These are phyloP conservation scores for Podotricha telesiphe DNA, from an alignment of 2,888 invertebrate genomes.

Conservation along the genomic window DNA sequence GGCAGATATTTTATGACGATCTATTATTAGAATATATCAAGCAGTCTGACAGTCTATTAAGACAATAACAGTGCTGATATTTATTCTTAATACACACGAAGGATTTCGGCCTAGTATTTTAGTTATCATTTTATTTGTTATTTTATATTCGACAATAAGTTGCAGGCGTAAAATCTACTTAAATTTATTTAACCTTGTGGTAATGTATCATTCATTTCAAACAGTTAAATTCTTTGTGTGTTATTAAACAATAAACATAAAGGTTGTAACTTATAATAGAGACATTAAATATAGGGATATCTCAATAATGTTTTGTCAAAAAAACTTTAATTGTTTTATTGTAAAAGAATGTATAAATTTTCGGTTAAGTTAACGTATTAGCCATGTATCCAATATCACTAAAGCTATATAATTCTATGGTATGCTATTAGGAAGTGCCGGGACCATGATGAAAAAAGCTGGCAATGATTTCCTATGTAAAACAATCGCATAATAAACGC, in stretches of 20 bases:
- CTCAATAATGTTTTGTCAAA: not conserved
- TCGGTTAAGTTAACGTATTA: not conserved
- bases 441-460: not conserved
- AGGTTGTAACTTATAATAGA: not conserved
- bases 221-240: not conserved
- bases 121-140: not conserved
- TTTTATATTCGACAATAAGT: too few relatives aligned
- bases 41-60: slow-evolving; percentile 15
- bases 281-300: not conserved
- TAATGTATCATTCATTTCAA: not conserved
- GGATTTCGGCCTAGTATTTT: not conserved
- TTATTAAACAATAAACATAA: not conserved
- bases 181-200: not conserved
- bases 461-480: slow-evolving; percentile 7
- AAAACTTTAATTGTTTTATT: not conserved
- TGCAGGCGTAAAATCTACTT: not conserved
- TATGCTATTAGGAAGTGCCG: not conserved
- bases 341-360: not conserved
- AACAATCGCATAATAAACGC: slow-evolving; percentile 9
- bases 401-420: not conserved
- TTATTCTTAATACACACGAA: not conserved
- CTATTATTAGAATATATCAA: slow-evolving; percentile 25
- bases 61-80: slow-evolving; percentile 2
- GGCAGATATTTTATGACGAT: slow-evolving; percentile 28
- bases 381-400: not conserved